Conservation (phyloP, 2,888 invertebrate species). For the Ypsolopha sequella region DNA sequence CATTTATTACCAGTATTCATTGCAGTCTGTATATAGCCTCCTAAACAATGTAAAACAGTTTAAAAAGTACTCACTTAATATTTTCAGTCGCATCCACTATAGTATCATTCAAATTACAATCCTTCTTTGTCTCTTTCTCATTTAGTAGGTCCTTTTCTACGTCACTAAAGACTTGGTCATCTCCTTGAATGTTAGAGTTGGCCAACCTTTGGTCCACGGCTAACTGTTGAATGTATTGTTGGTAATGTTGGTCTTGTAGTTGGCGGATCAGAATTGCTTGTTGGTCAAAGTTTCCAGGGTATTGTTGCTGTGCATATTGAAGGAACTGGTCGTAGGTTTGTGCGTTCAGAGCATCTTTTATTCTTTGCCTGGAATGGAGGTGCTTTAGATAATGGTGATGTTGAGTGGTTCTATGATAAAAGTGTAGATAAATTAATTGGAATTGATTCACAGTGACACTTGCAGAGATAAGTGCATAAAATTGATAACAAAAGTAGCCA, state of each 20-base stretch:
- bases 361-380: conserved; percentile 74
- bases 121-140: conserved; percentile 21
- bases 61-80: conserved; percentile 38
- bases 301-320: conserved; percentile 95
- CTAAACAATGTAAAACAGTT: not conserved
- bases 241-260: conserved; percentile 98
- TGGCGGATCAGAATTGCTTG: conserved; percentile 95
- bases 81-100: conserved; percentile 15
- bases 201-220: conserved; percentile 50
- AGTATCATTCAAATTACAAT: conserved; percentile 46
- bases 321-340: conserved; percentile 90
- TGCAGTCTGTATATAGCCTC: too few relatives aligned
- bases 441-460: too few relatives aligned
- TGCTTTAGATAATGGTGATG: too few relatives aligned
- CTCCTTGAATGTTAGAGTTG: conserved; percentile 27
- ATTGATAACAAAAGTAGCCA: too few relatives aligned
- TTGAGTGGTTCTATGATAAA: too few relatives aligned
- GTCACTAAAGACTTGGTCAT: conserved; percentile 10
- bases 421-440: too few relatives aligned
- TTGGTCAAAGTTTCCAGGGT: conserved; percentile 86
- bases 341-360: conserved; percentile 96
- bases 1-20: too few relatives aligned
- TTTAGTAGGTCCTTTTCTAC: conserved; percentile 16
- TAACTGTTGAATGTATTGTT: conserved; percentile 98
- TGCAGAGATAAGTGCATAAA: too few relatives aligned